phyloP scores from a whole-genome alignment of 2,113 vertebrate species.

The Micronycteris hirsuta region DNA sequence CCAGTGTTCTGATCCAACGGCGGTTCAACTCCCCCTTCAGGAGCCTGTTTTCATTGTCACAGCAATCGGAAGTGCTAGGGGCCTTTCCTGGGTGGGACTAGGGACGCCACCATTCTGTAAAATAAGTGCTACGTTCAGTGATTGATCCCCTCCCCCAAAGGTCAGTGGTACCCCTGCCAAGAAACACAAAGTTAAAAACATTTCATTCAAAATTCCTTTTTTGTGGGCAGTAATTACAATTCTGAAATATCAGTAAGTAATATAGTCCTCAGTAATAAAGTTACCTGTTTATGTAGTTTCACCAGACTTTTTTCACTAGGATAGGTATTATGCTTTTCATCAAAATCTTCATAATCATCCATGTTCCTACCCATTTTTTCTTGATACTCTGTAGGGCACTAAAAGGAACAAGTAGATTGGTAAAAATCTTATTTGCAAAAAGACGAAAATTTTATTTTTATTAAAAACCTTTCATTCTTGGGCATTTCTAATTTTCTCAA shows the following conservation, averaged over 20 bases:
- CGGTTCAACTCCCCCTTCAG: background rate
- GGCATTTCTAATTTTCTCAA: slow-evolving; percentile 37
- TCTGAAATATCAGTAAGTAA: background rate
- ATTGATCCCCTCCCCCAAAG: background rate
- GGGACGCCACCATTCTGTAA: background rate
- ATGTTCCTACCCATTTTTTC: slow-evolving; percentile 90
- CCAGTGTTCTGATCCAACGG: background rate
- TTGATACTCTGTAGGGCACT: slow-evolving; percentile 92
- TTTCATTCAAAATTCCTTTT: slow-evolving; percentile 20
- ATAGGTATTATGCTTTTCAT: slow-evolving; percentile 88
- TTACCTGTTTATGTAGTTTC: slow-evolving; percentile 94
- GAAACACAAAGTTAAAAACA: slow-evolving; percentile 37
- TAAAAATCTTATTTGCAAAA: slow-evolving; percentile 16
- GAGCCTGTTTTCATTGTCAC: background rate
- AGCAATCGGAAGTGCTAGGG: background rate
- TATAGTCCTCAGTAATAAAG: slow-evolving; percentile 15
- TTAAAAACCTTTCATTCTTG: slow-evolving; percentile 4
- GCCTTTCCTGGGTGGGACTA: background rate
- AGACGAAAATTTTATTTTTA: background rate
- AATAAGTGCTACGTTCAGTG: background rate
- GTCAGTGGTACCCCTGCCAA: background rate
- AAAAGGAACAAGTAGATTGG: slow-evolving; percentile 51
- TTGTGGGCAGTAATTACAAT: background rate
- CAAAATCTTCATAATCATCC: slow-evolving; percentile 97
- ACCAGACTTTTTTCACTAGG: slow-evolving; percentile 88